Conservation (phyloP, 2,888 invertebrate genomes). For the Drosophila birchii region DNA sequence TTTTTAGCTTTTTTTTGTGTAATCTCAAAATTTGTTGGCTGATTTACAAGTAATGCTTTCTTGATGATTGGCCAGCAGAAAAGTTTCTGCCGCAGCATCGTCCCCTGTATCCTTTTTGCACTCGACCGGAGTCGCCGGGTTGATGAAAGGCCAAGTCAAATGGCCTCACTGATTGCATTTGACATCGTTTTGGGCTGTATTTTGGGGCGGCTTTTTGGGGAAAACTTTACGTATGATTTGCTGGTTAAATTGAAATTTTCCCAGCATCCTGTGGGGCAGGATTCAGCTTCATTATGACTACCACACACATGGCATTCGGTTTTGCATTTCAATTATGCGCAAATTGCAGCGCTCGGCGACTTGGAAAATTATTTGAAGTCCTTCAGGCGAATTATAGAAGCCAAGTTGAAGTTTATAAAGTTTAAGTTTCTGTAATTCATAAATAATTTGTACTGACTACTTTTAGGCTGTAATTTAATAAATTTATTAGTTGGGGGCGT, state of each 20-base stretch:
- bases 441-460: not conserved
- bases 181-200: slow-evolving; percentile 24
- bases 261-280: slow-evolving; percentile 50
- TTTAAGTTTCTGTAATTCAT: not conserved
- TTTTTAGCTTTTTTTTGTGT: slow-evolving; percentile 40
- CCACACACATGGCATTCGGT: slow-evolving; percentile 7
- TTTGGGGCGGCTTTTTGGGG: slow-evolving; percentile 10
- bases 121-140: slow-evolving; percentile 17
- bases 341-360: slow-evolving; percentile 28
- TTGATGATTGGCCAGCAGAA: slow-evolving; percentile 70
- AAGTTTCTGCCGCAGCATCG: slow-evolving; percentile 59
- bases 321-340: slow-evolving; percentile 58
- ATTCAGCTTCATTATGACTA: slow-evolving; percentile 48
- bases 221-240: slow-evolving; percentile 77
- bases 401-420: not conserved
- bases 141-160: slow-evolving; percentile 77
- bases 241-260: slow-evolving; percentile 73
- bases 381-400: not conserved
- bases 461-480: not conserved
- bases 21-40: slow-evolving; percentile 58
- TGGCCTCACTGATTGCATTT: slow-evolving; percentile 70
- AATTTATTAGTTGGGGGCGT: not conserved
- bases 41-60: slow-evolving; percentile 48
- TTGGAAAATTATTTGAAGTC: not conserved
- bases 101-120: slow-evolving; percentile 28